Evolutionary conservation across 2,888 invertebrate genomes (phyloP).

Genomic region (Cephus pulcher): DNA sequence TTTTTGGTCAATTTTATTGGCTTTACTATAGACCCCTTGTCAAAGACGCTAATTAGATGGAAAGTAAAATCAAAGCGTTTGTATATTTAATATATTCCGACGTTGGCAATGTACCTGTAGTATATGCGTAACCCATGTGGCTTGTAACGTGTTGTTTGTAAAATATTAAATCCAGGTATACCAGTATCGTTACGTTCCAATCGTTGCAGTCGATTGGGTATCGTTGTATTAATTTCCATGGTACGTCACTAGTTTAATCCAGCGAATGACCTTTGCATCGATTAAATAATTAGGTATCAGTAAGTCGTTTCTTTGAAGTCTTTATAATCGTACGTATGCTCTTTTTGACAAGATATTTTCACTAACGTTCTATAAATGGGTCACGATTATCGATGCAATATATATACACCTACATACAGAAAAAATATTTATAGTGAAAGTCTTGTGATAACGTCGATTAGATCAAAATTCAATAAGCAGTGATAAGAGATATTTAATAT

Average conservation of each 20-base stretch:
- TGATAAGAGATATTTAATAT: too few relatives aligned
- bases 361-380: not conserved
- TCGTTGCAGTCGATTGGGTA: not conserved
- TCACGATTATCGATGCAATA: not conserved
- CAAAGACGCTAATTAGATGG: not conserved
- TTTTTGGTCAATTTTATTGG: not conserved
- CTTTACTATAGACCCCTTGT: not conserved
- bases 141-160: not conserved
- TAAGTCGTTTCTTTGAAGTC: not conserved
- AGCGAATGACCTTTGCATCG: not conserved
- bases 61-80: not conserved
- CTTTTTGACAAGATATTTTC: not conserved
- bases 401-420: too few relatives aligned
- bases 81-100: not conserved
- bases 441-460: too few relatives aligned
- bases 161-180: not conserved
- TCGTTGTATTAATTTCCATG: not conserved
- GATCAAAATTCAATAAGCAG: too few relatives aligned
- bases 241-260: too few relatives aligned
- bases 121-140: not conserved
- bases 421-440: too few relatives aligned
- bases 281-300: not conserved
- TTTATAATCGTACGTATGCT: not conserved
- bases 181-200: not conserved
- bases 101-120: not conserved